Evolutionary conservation across 23 tunicate species (phyloP), one percentile per base, ranked within the genome.

Genomic region (Styela clava): DNA sequence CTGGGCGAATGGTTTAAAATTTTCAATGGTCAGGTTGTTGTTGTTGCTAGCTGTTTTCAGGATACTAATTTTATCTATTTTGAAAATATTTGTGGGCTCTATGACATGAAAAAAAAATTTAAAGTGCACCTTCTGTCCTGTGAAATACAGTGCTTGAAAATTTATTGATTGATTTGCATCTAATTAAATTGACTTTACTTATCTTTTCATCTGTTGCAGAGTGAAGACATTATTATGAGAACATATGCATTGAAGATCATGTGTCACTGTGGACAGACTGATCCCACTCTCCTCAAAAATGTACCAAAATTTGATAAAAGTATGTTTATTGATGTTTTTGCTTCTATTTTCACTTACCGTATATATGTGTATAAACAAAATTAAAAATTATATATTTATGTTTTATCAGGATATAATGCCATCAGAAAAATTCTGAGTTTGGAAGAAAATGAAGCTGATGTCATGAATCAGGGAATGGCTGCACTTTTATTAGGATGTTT

Each of bases 391-490:
- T n/a, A n/a, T n/a, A n/a, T n/a, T n/a, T n/a, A n/a, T n/a, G n/a
- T n/a, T n/a, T 79, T 31, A 74, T 20, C 65, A 82, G 85, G 33
- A 25, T 86, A 72, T 62, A 28, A 71, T 28, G 51, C 73, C 33
- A 32, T 86, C 33, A 29, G 84, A 74, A 36, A 31, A 28, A 67
- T 82, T 21, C 52, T 87, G 36, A 30, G 32, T 23, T 35, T 24
- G 18, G 85, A 76, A 33, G 61, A 34, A 7, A 71, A 44, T 35
- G 78, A 62, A 3, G 70, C 69, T 0, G 85, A 78, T 23, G 61
- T 74, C 30, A 63, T 91, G 25, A 91, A 91, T 83, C 97, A 91
- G 33, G 89, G 97, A 35, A 87, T 86, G 61, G 90, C 62, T 20
- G 97, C 90, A 2, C 28, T 86, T 26, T 31, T 91, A 78, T 61